phyloP scores from a whole-genome alignment of 2,113 vertebrate genomes.

The Sylvietta virens region DNA sequence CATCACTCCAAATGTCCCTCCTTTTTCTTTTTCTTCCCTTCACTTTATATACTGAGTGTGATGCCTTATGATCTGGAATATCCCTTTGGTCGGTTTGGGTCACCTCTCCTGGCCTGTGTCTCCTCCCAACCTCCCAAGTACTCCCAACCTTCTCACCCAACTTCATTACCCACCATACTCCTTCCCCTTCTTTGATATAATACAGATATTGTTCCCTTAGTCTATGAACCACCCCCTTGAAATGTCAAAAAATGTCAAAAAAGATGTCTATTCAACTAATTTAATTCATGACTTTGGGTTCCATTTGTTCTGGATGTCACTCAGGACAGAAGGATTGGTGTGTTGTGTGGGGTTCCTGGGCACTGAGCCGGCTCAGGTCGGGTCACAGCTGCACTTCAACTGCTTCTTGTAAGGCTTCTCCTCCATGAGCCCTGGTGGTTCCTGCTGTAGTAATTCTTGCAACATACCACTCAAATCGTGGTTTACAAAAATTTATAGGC shows the following conservation, averaged over 20 bases:
- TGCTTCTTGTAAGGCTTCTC: not conserved
- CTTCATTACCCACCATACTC: not conserved
- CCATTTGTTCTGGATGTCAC: not conserved
- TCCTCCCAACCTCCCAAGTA: not conserved
- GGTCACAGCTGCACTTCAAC: not conserved
- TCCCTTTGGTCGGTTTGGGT: not conserved
- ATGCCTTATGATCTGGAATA: not conserved
- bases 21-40: not conserved
- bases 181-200: too few species aligned
- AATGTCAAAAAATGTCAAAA: not conserved
- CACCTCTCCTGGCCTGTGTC: too few species aligned
- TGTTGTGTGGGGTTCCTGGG: not conserved
- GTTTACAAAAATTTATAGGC: not conserved
- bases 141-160: not conserved
- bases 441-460: not conserved
- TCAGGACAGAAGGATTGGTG: accelerated
- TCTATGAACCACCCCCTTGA: not conserved
- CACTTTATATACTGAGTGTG: too few species aligned
- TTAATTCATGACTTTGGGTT: not conserved
- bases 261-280: not conserved
- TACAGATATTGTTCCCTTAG: not conserved
- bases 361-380: accelerated
- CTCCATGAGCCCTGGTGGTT: not conserved
- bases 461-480: accelerated
- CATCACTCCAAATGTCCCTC: not conserved